Evolutionary conservation across 2,113 vertebrate genomes (phyloP).

Genomic region (Proteles cristata): DNA sequence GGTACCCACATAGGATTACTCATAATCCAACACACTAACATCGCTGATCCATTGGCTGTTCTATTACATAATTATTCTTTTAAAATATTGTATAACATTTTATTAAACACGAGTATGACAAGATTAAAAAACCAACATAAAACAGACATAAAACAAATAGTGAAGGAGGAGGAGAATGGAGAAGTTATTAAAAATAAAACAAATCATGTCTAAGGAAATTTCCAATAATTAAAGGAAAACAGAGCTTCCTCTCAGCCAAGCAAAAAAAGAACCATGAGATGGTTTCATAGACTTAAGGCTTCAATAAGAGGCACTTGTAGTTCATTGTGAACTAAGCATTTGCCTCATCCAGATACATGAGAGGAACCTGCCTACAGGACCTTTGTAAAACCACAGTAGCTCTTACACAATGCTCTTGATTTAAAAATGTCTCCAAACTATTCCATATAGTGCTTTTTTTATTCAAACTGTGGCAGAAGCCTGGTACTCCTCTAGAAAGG

Average conservation of each 20-base stretch:
- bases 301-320: neutral
- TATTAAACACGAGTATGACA: neutral
- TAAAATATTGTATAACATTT: neutral
- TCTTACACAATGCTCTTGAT: neutral
- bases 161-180: neutral
- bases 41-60: neutral
- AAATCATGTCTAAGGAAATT: neutral
- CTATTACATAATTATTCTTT: neutral
- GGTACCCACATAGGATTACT: neutral
- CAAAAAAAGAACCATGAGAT: neutral
- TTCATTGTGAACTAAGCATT: neutral
- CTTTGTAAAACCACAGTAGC: conserved; percentile 34
- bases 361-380: neutral
- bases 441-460: neutral
- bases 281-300: neutral
- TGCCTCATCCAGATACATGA: neutral
- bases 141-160: conserved; percentile 25
- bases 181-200: conserved; percentile 43
- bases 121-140: neutral
- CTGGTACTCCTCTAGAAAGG: neutral
- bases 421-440: neutral
- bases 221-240: conserved; percentile 64
- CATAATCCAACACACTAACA: neutral
- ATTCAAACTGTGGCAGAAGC: neutral
- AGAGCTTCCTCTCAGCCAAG: conserved; percentile 34